phyloP scores from a whole-genome alignment of 2,888 invertebrate species.

The Rutpela maculata region DNA sequence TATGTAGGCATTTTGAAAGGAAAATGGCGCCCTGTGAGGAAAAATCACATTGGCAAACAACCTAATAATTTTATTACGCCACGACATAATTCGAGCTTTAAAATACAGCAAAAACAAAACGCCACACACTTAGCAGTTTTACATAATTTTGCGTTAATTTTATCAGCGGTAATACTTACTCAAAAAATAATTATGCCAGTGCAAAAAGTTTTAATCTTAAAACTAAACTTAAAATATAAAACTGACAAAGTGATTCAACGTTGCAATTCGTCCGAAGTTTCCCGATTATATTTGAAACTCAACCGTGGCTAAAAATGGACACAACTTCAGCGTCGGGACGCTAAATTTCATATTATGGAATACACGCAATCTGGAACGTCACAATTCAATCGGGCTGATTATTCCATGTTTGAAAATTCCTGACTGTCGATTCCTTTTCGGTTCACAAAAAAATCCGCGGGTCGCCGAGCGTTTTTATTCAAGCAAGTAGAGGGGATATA shows the following conservation, averaged over 20 bases:
- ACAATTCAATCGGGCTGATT: slow-evolving; percentile 25
- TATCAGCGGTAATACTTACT: slow-evolving; percentile 61
- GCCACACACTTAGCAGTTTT: slow-evolving; percentile 24
- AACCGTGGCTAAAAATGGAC: slow-evolving; percentile 71
- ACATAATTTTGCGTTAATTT: slow-evolving; percentile 17
- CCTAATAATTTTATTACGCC: neutral
- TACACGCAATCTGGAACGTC: slow-evolving; percentile 48
- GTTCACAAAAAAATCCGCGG: slow-evolving; percentile 1
- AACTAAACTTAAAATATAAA: slow-evolving; percentile 67
- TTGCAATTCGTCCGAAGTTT: slow-evolving; percentile 60
- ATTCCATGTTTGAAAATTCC: slow-evolving; percentile 42
- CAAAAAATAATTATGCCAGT: slow-evolving; percentile 66
- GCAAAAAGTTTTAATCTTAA: slow-evolving; percentile 62
- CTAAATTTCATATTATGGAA: slow-evolving; percentile 61
- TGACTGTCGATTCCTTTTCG: neutral
- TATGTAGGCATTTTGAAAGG: neutral
- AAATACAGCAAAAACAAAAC: slow-evolving; percentile 5
- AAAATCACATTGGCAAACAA: slow-evolving; percentile 16
- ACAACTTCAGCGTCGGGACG: slow-evolving; percentile 64
- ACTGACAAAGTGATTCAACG: slow-evolving; percentile 65
- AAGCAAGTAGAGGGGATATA: neutral
- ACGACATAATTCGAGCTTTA: neutral
- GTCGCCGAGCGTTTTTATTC: neutral
- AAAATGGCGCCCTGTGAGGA: slow-evolving; percentile 19
- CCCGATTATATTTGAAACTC: slow-evolving; percentile 60